A percentile compares a stretch with the other conserved stretches of the same genome.
Conservation (phyloP, 2,113 vertebrate species). For the Hemiscyllium ocellatum region DNA sequence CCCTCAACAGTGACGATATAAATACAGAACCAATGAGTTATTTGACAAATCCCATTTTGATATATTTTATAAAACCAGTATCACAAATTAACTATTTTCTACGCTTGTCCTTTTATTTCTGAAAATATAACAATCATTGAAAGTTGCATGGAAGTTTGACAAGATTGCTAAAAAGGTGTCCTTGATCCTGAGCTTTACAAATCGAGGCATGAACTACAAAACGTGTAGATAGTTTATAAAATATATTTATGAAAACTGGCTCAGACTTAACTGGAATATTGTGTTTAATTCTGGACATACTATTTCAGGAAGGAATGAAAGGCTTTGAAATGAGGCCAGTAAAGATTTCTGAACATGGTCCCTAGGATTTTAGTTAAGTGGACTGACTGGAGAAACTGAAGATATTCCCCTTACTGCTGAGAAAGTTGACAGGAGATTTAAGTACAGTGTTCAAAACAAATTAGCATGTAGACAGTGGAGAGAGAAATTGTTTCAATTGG, state of each 20-base stretch:
- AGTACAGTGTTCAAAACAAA: background rate
- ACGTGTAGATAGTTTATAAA: background rate
- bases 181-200: background rate
- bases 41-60: background rate
- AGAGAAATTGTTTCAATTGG: background rate
- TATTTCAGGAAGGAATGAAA: background rate
- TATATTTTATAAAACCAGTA: too few species aligned
- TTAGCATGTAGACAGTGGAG: background rate
- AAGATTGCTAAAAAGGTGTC: background rate
- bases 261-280: background rate
- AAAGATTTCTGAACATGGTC: background rate
- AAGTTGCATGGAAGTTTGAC: too few species aligned
- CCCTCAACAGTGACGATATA: background rate
- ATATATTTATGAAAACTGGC: background rate
- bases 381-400: background rate
- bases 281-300: background rate
- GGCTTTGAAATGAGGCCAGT: background rate
- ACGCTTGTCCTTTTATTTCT: background rate
- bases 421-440: background rate
- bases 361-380: background rate
- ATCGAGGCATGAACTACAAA: background rate
- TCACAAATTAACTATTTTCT: background rate
- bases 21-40: background rate
- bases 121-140: background rate
- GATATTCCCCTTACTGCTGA: background rate